These are phyloP conservation scores for Automeris io DNA, from an alignment of 2,888 invertebrate species.

Conservation along the genomic window DNA sequence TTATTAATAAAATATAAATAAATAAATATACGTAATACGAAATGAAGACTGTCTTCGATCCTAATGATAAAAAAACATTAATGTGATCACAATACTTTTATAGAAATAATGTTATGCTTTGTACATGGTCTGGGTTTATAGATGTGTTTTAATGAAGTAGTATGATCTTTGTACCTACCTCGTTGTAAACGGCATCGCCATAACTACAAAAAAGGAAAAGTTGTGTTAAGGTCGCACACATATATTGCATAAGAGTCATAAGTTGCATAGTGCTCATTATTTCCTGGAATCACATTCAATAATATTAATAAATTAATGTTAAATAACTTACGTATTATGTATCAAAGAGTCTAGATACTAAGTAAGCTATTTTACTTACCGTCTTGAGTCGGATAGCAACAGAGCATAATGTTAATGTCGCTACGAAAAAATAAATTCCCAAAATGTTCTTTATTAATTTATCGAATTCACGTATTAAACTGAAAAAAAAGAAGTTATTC, in stretches of 20 bases:
- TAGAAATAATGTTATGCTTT: no score
- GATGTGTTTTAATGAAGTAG: no score
- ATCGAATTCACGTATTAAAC: conserved; percentile 33
- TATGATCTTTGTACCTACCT: conserved; percentile 31
- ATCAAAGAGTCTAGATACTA: neutral
- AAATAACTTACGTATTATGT: neutral
- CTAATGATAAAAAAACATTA: no score
- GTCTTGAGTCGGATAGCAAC: conserved; percentile 48
- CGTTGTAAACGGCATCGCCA: conserved; percentile 43
- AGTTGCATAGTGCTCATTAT: conserved; percentile 41
- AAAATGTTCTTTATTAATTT: conserved; percentile 36
- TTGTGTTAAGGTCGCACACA: conserved; percentile 46
- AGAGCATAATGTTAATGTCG: conserved; percentile 48
- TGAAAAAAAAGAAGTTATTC: conserved; percentile 22
- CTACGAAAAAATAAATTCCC: conserved; percentile 51
- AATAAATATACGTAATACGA: no score
- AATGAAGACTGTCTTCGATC: no score
- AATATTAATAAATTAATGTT: neutral
- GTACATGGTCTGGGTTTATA: no score
- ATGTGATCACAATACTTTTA: no score
- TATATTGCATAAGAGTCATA: conserved; percentile 44
- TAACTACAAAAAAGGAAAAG: conserved; percentile 52
- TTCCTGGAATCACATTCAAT: conserved; percentile 28
- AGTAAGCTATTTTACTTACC: conserved; percentile 43
- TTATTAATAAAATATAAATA: no score